These are phyloP conservation scores for Chamaetylas fuelleborni DNA, from an alignment of 2,113 vertebrate genomes.

Conservation along the genomic window DNA sequence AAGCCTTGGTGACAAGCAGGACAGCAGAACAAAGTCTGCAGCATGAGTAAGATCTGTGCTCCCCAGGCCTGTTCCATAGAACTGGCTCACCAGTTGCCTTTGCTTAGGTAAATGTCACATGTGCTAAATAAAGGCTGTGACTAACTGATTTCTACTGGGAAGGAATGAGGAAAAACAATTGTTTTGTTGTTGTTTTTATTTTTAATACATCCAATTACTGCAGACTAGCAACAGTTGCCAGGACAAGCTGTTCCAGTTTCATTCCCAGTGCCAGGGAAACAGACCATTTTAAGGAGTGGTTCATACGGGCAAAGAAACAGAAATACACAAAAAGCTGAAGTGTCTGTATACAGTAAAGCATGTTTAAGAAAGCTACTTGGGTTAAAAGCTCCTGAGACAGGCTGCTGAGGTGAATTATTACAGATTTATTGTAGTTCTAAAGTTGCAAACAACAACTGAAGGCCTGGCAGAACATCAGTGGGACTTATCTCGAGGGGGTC, in stretches of 20 bases:
- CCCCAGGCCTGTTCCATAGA: neutral
- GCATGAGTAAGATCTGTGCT: neutral
- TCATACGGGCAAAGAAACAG: neutral
- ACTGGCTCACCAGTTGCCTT: neutral
- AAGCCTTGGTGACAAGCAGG: neutral
- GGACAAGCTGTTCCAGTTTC: slow-evolving; percentile 54
- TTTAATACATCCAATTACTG: slow-evolving; percentile 49
- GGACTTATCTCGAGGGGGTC: neutral
- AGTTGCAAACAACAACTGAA: neutral
- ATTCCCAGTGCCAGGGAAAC: slow-evolving; percentile 18
- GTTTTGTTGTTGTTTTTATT: slow-evolving; percentile 48
- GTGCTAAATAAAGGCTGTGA: slow-evolving; percentile 64
- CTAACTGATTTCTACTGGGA: slow-evolving; percentile 58
- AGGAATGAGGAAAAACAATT: slow-evolving; percentile 62
- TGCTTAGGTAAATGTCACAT: slow-evolving; percentile 48
- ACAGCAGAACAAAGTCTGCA: neutral
- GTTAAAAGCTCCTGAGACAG: neutral
- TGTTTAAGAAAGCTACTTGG: neutral
- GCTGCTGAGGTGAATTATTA: neutral
- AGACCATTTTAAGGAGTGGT: slow-evolving; percentile 43
- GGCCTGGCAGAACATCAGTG: neutral
- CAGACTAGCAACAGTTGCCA: slow-evolving; percentile 42
- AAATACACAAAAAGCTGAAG: slow-evolving; percentile 38
- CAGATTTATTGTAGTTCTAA: neutral
- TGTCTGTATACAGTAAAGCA: neutral